Conservation (phyloP, 2,797 vertebrate genomes). For the Arctocebus calabarensis region DNA sequence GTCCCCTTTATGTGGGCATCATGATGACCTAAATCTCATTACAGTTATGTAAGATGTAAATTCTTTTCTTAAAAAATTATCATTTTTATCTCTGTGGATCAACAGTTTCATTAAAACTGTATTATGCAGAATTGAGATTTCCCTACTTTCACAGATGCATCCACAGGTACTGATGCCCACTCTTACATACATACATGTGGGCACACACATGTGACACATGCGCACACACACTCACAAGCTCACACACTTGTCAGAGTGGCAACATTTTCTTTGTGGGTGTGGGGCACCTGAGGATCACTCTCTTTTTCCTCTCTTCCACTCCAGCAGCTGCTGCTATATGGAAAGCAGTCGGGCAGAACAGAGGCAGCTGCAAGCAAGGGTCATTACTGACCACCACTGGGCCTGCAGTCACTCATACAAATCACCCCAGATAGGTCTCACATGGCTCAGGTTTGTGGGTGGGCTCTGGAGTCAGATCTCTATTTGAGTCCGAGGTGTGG, state of each 20-base stretch:
- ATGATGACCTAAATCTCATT: conserved; percentile 48
- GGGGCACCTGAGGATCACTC: rapidly evolving
- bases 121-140: not conserved
- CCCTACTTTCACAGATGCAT: not conserved
- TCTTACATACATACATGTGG: not conserved
- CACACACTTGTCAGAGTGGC: not conserved
- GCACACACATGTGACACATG: too few species aligned
- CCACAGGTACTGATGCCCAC: not conserved
- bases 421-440: not conserved
- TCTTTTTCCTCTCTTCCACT: not conserved
- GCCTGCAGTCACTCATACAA: not conserved
- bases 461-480: not conserved
- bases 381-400: not conserved
- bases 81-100: conserved; percentile 60
- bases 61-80: not conserved
- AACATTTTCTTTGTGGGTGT: not conserved
- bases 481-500: too few species aligned
- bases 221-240: not conserved
- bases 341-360: not conserved
- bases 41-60: not conserved
- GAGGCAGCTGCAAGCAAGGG: too few species aligned
- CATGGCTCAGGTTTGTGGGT: not conserved
- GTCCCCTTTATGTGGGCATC: conserved; percentile 45
- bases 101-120: conserved; percentile 39
- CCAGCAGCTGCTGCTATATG: not conserved